Evolutionary conservation across 2,888 invertebrate species (phyloP).

Genomic region (Podabrus alpinus): DNA sequence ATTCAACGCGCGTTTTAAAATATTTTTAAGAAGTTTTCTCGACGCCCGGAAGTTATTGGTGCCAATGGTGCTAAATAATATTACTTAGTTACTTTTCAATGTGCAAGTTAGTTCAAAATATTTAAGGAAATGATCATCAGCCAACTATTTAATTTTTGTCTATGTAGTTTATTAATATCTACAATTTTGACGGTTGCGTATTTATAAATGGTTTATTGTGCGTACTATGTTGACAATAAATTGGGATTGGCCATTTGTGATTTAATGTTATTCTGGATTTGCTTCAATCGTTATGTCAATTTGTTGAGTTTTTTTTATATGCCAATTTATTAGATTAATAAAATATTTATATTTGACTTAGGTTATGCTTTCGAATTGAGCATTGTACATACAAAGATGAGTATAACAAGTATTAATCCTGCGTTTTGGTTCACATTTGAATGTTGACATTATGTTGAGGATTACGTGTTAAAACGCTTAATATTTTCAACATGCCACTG

Average conservation of each 20-base stretch:
- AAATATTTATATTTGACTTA: neutral
- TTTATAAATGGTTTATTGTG: neutral
- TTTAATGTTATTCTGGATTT: neutral
- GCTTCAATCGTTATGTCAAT: neutral
- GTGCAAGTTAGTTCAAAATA: neutral
- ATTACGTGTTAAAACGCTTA: neutral
- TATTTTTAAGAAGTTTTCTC: neutral
- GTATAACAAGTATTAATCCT: neutral
- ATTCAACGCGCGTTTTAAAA: neutral
- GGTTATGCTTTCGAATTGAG: neutral
- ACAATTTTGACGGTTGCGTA: neutral
- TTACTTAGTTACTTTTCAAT: neutral
- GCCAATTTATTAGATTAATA: neutral
- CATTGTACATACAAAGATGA: neutral
- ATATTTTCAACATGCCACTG: neutral
- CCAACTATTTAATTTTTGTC: neutral
- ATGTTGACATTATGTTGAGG: slow-evolving; percentile 3
- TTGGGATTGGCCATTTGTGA: neutral
- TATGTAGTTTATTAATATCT: neutral
- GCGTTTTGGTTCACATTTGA: slow-evolving; percentile 1
- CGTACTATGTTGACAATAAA: neutral
- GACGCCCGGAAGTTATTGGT: neutral
- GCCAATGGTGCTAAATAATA: neutral
- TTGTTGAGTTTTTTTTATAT: neutral
- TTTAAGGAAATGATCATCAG: neutral